These are phyloP conservation scores for Amblyopsis rosae DNA, from an alignment of 2,113 vertebrate species.

Conservation along the genomic window DNA sequence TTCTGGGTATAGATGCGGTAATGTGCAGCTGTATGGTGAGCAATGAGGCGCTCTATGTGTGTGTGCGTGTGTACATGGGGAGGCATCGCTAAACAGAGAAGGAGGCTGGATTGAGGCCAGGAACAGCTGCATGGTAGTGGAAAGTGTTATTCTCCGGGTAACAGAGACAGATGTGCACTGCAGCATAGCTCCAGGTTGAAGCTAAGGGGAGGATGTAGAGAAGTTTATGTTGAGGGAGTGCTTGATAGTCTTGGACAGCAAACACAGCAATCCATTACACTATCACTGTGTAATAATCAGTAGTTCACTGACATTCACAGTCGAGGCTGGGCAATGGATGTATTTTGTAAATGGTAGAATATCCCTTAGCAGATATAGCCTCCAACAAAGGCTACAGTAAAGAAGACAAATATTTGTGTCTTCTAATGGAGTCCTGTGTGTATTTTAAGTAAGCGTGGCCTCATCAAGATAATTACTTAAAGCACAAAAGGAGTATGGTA, in stretches of 20 bases:
- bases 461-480: too few species aligned
- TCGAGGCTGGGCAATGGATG: too few species aligned
- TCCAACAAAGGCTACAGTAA: too few species aligned
- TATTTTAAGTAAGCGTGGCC: too few species aligned
- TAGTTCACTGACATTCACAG: too few species aligned
- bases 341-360: too few species aligned
- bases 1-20: background rate
- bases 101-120: constrained; percentile 10
- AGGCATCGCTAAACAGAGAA: background rate
- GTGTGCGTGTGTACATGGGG: background rate
- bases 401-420: too few species aligned
- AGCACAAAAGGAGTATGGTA: too few species aligned
- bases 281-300: too few species aligned
- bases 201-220: constrained; percentile 27
- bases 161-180: constrained; percentile 55
- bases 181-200: constrained; percentile 25
- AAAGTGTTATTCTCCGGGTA: constrained; percentile 36
- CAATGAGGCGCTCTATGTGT: background rate
- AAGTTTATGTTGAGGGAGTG: constrained; percentile 27
- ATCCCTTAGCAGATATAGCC: too few species aligned
- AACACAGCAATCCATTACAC: background rate
- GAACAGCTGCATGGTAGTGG: constrained; percentile 47
- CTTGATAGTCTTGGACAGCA: constrained; percentile 1
- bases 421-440: too few species aligned
- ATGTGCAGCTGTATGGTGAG: background rate